Base-by-base conservation (phyloP, 2,888 invertebrate species). In the Stenoptilia bipunctidactyla region DNA sequence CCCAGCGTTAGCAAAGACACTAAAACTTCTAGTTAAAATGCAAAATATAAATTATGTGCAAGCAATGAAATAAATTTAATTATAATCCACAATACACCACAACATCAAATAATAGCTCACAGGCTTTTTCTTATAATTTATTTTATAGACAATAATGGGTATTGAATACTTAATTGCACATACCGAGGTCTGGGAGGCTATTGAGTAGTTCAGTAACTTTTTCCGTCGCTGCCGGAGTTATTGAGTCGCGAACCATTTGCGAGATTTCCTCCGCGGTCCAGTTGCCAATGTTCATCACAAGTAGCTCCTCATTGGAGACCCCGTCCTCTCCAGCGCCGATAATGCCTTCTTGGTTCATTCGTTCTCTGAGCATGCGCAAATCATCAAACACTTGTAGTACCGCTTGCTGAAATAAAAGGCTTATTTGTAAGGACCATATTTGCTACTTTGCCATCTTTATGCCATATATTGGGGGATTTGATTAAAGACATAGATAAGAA, bases 211-310 rank as follows among this genome's bases (percentile, higher is more conserved):
- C 70, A 4, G 56, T 44, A 12, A 67, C 68, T 12, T 61, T 62
- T 5, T 71, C 67, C 0, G 30, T 30, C 4, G 30, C n/a, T 12
- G 30, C 9, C 30, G 12, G 20, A 8, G 20, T 20, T 20, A 20
- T 20, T 20, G 20, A 9, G 30, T 30, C 30, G 5, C 61, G 67
- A 42, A 72, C 77, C 9, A 79, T 54, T 40, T 76, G 70, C 0
- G 72, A 47, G 8, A 83, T 55, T 46, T 83, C 82, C 2, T 77
- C 72, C 0, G 66, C 46, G 1, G 77, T 59, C 83, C 82, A 82
- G 48, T 82, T 79, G 0, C 66, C 71, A 20, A 83, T 82, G 46
- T 80, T 80, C 47, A 76, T 73, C 38, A 82, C 57, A 38, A 72
- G 61, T 45, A 82, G 49, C 38, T 83, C 77, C 38, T 72, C 58